Base-by-base conservation (phyloP, 2,888 invertebrate species). In the Machimus rusticus region DNA sequence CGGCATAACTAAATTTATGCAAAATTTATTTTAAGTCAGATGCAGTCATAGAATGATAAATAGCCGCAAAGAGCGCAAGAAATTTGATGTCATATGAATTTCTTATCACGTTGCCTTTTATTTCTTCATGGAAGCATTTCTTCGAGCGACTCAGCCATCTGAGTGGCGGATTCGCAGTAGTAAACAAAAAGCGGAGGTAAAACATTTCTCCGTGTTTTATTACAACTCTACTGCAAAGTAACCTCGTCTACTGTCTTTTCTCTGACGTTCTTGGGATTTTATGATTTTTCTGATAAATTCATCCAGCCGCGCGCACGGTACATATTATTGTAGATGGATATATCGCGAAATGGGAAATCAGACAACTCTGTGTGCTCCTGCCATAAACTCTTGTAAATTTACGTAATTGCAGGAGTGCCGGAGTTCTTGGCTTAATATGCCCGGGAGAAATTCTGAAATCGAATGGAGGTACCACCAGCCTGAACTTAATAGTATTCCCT, bases 201-300 rank as follows among this genome's bases (percentile, higher is more conserved):
- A 79, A 51, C 19, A 79, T 79, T 51, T 79, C 79, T 51, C 28
- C 51, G 23, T 79, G 79, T 79, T 79, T 79, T 79, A 79, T 79
- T 79, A 79, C 51, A 79, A 51, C 79, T 79, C 46, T 51, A 79
- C 23, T 79, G 79, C 9, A 79, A 79, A 79, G 31, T 51, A 51
- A 51, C 79, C 51, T 51, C 14, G 51, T 28, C 39, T 79, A 66
- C 66, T 66, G 79, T 79, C 79, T 79, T 51, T 51, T 79, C 51
- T 51, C 79, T 79, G 79, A 51, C 51, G 51, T 79, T 31, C 51
- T n/a, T 79, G 51, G 79, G 51, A 51, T 79, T 79, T 79, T 79
- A 79, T 79, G 79, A 79, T 79, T 79, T 79, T 79, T 79, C 79
- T 79, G 79, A 79, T 79, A 79, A 79, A 79, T 51, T 39, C 78